Evolutionary conservation across 23 tunicate genomes (phyloP), one percentile per base, ranked within the genome.

Genomic region (Phallusia fumigata): DNA sequence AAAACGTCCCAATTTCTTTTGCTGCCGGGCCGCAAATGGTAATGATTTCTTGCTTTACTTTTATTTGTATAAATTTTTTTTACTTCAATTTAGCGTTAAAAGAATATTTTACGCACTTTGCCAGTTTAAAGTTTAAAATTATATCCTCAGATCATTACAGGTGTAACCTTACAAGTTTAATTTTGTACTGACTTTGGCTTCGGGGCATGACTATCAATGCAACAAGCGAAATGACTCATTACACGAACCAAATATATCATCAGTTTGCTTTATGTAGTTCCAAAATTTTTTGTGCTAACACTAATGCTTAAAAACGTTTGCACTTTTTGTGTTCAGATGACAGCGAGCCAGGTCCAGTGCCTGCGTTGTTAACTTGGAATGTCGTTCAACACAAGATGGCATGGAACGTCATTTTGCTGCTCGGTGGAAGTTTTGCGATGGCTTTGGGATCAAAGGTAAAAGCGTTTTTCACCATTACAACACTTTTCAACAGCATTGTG

Each of bases 401-500:
- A 5, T 95, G 99, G 99, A 85, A 87, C 65, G 99, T 95, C 24
- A 95, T 95, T 45, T 36, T 95, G 32, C 96, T 95, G 24, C 92
- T 95, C 36, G 99, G 99, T 8, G 99, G 99, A 31, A 87, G 99
- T 6, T 95, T 95, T 84, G 99, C 99, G 8, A 95, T 95, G 99
- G 99, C 99, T 16, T 36, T 80, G 2, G 99, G 99, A 18, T 76
- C 93, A 24, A 81, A 88, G 79, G 98, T 93, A 31, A 52, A 86
- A 12, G n/a, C 18, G 3, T 31, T 75, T 75, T 75, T 8, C 3
- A 3, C 16, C 3, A 65, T 64, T 2, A 79, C n/a, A 32, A 28
- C 11, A 11, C 36, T 32, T 80, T 18, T 6, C 22, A 31, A 11
- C 8, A 80, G 13, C 33, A 12, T 58, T 30, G 3, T 22, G 28